Evolutionary conservation across 2,113 vertebrate genomes (phyloP).

Genomic region (Meriones unguiculatus): DNA sequence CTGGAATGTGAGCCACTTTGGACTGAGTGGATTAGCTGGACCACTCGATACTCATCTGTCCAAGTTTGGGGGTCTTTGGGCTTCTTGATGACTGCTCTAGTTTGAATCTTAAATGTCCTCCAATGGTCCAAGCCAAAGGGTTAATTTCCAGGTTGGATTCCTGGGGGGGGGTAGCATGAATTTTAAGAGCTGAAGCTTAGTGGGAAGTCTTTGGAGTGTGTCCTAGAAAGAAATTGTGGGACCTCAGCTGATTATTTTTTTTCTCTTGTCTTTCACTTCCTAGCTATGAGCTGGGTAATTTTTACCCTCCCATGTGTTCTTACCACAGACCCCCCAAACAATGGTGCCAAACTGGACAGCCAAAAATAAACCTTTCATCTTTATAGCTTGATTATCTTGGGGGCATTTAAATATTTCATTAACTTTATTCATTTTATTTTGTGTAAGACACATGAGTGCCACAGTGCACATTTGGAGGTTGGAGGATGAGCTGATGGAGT

Average conservation of each 20-base stretch:
- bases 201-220: neutral
- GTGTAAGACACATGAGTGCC: neutral
- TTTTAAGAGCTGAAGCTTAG: neutral
- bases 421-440: neutral
- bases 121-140: neutral
- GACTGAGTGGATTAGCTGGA: neutral
- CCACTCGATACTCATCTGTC: neutral
- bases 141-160: neutral
- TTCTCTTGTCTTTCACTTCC: neutral
- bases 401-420: neutral
- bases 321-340: neutral
- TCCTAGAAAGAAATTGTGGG: neutral
- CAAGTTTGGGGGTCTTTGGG: neutral
- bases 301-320: neutral
- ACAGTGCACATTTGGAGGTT: neutral
- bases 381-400: neutral
- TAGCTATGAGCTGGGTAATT: neutral
- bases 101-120: neutral
- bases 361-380: neutral
- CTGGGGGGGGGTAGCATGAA: neutral
- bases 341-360: neutral
- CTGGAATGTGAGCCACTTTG: neutral
- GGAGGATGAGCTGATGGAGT: neutral
- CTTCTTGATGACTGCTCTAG: neutral
- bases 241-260: neutral